Base-by-base conservation (phyloP, 2,113 vertebrate species). In the Chloebia gouldiae region DNA sequence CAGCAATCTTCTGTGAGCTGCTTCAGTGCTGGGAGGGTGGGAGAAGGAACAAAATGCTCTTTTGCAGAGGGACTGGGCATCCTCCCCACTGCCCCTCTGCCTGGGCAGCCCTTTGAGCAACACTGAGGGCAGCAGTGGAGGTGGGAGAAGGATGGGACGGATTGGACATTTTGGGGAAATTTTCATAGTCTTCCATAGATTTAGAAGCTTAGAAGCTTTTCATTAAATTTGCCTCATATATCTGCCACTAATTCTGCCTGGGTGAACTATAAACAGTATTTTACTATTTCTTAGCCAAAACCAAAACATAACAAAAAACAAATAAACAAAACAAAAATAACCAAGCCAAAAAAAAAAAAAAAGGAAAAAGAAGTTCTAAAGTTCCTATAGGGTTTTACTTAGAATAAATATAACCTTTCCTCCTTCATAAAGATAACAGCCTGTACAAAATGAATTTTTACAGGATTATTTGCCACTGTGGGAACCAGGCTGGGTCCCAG, bases 351-450 rank as follows among this genome's bases (percentile, higher is more conserved):
- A 30, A 21, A 33, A 33, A 17, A 23, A 3, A 24, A 27, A 8
- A 23, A 12, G 1, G 2, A 17, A 27, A 27, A 39, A 40, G 0
- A 66, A 14, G 3, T 57, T 18, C 40, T 4, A 0, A 50, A 22
- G 14, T 60, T 15, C 51, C 16, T 0, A 0, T 20, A 59, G 68
- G 16, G 7, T 39, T 90, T 94, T 66, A 40, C 30, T 13, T 63
- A 35, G 11, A 17, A 47, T 50, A 86, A 88, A 77, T 73, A 63
- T 16, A 88, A 51, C 21, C 28, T 15, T 50, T 83, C n/a, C 16
- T 81, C 33, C 57, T 57, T 75, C 57, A 64, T 24, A 56, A 92
- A 57, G 44, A 79, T 23, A 75, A n/a, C 28, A 79, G 37, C 24
- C 76, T 33, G 12, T 22, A 18, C 28, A 78, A 77, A 81, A 35